These are phyloP conservation scores for Streblospio benedicti DNA, from an alignment of 1,140 invertebrate species.

Conservation along the genomic window DNA sequence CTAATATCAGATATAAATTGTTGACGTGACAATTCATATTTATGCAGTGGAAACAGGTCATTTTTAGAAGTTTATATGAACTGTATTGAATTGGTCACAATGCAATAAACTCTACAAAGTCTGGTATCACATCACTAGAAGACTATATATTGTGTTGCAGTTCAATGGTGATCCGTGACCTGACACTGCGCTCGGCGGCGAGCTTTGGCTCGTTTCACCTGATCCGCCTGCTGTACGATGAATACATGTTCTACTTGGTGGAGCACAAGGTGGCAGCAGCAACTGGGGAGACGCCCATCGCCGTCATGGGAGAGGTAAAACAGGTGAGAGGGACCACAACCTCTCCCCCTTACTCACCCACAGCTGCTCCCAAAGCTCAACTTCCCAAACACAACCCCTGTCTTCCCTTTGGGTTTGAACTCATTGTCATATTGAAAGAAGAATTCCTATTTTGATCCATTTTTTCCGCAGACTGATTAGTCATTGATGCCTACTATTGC, in stretches of 20 bases:
- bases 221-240: slow-evolving; percentile 92
- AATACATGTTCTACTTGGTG: slow-evolving; percentile 98
- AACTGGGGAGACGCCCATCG: slow-evolving; percentile 81
- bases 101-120: too few relatives aligned
- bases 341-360: not conserved
- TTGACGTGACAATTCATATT: too few relatives aligned
- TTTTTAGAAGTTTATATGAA: too few relatives aligned
- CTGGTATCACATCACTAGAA: too few relatives aligned
- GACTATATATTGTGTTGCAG: too few relatives aligned
- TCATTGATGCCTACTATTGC: too few relatives aligned
- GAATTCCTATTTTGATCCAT: not conserved
- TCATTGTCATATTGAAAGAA: not conserved
- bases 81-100: too few relatives aligned
- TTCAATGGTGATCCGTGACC: slow-evolving; percentile 90
- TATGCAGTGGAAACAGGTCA: too few relatives aligned
- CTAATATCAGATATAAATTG: too few relatives aligned
- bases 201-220: slow-evolving; percentile 99
- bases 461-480: too few relatives aligned
- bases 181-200: slow-evolving; percentile 87
- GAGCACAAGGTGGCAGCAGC: slow-evolving; percentile 91
- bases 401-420: too few relatives aligned
- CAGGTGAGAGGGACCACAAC: slow-evolving; percentile 25
- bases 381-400: too few relatives aligned
- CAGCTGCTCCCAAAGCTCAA: not conserved
- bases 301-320: slow-evolving; percentile 67